Evolutionary conservation across 1,140 invertebrate genomes (phyloP), one percentile per base, ranked within the genome.

Genomic region (Ectropis grisescens): DNA sequence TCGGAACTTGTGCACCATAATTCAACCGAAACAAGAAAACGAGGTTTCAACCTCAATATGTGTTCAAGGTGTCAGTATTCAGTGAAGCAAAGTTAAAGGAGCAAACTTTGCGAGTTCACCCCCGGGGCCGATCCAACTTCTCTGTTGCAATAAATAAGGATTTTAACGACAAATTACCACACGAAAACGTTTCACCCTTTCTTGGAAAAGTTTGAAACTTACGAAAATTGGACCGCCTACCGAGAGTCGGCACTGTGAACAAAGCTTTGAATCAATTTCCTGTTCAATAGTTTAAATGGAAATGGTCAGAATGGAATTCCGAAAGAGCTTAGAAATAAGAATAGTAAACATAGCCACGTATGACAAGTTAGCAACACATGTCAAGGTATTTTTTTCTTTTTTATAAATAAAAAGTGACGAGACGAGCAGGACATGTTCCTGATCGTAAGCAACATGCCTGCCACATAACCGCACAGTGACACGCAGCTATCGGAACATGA

Each of bases 161-260:
- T 78, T 74, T 78, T 74, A 70, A 62, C 69, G 69, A 78, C 68
- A 78, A 74, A 78, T 78, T 74, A 72, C 67, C 67, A 58, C 57
- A 58, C 56, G 56, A 68, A 70, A 64, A 58, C 52, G 55, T 67
- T 57, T 67, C 55, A 62, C 67, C 62, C 60, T 68, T 60, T 54
- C 53, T 53, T 49, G 26, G 33, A 40, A 58, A 68, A 71, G 48
- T 64, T 69, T 33, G 39, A 38, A 64, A 66, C 60, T 71, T 65
- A 48, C 43, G 60, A 57, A 55, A 70, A 65, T 65, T 40, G 62
- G 38, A 65, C 6, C 50, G 45, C 42, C 48, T 34, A 51, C 36
- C 33, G 29, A 45, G 44, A 47, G 34, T 56, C 36, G 42, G 36
- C 34, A 40, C 47, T 46, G 41, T 44, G 47, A 56, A 56, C 43